phyloP scores from a whole-genome alignment of 2,797 vertebrate species.

The Nyctalus aviator region DNA sequence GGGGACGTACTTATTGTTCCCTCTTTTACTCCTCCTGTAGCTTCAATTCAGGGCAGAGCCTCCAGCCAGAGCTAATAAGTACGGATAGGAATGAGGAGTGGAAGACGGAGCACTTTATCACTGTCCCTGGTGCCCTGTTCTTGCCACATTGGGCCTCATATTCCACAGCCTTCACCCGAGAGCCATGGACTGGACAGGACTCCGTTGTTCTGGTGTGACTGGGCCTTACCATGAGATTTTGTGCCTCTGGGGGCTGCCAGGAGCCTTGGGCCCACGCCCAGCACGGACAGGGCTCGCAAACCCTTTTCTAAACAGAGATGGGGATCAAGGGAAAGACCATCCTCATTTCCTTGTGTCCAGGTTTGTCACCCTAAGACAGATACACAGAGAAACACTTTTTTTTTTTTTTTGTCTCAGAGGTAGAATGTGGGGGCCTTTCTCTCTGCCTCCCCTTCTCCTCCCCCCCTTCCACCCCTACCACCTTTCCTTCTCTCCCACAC shows the following conservation, averaged over 20 bases:
- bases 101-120: background rate
- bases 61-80: background rate
- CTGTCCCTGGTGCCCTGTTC: background rate
- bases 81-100: background rate
- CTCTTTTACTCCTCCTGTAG: background rate
- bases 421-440: background rate
- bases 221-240: background rate
- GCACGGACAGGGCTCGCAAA: background rate
- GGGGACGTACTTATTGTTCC: background rate
- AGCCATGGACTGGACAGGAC: background rate
- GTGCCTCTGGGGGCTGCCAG: background rate
- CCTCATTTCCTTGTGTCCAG: background rate
- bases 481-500: background rate
- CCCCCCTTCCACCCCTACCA: rapidly evolving
- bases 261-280: background rate
- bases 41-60: background rate
- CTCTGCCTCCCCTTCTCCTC: background rate
- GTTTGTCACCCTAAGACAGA: background rate
- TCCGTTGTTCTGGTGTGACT: background rate
- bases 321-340: background rate
- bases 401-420: background rate
- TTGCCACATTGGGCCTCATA: background rate
- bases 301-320: background rate
- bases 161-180: background rate
- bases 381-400: background rate